Conservation (phyloP, 2,888 invertebrate species). For the Nebria salina region DNA sequence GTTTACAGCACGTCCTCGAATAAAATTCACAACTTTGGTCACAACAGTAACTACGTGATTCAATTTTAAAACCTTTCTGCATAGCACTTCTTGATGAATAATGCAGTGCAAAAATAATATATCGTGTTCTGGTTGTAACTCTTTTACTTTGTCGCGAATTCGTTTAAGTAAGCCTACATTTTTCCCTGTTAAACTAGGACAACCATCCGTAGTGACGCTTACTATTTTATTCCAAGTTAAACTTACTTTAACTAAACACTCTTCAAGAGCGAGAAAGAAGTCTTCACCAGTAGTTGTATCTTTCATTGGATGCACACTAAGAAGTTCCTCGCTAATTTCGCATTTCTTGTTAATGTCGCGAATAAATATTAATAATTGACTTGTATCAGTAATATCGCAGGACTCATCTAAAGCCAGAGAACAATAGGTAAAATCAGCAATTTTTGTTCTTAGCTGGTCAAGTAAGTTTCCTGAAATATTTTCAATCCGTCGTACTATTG, state of each 20-base stretch:
- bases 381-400: constrained; percentile 46
- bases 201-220: constrained; percentile 48
- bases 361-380: constrained; percentile 46
- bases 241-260: constrained; percentile 25
- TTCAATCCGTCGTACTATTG: constrained; percentile 47
- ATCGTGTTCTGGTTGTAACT: constrained; percentile 2
- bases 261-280: constrained; percentile 39
- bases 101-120: constrained; percentile 50
- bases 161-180: constrained; percentile 40
- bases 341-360: constrained; percentile 44
- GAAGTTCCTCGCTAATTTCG: constrained; percentile 47
- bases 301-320: constrained; percentile 43
- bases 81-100: constrained; percentile 50
- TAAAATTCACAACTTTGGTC: constrained; percentile 49
- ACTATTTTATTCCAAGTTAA: constrained; percentile 26
- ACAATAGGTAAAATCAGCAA: constrained; percentile 44
- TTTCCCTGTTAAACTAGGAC: constrained; percentile 48
- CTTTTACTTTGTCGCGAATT: constrained; percentile 43
- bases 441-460: constrained; percentile 42
- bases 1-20: constrained; percentile 47
- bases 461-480: constrained; percentile 43
- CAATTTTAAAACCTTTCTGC: constrained; percentile 50
- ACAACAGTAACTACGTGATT: constrained; percentile 48
- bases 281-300: constrained; percentile 44
- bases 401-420: constrained; percentile 46